Base-by-base conservation (phyloP, 1,140 invertebrate species). In the Drosophila sproati region DNA sequence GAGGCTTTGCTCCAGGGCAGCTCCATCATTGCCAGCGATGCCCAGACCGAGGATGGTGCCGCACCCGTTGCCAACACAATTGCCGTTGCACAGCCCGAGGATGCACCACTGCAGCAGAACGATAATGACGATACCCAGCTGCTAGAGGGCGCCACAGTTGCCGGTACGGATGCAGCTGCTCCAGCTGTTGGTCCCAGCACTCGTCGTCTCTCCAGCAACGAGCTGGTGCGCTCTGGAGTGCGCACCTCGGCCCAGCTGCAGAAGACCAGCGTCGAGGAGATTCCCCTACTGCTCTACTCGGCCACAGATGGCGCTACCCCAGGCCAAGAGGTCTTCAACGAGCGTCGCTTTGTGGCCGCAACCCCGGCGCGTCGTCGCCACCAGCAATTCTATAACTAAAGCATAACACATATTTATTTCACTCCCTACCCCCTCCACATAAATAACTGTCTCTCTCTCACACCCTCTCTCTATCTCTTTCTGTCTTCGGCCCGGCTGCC, bases 181-280 rank as follows among this genome's bases (percentile, higher is more conserved):
- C 54, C 47, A 2, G 20, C 54, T 2, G 45, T 29, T 1, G 50
- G 31, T 0, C 39, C 73, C 3, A 69, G 48, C 34, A 63, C 88
- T 8, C 80, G 85, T n/a, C 85, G 85, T 6, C 55, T 89, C 0
- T 78, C 86, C 35, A 67, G 73, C 64, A 76, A 78, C 20, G 85
- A 88, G 48, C 74, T 89, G 63, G 35, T 88, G 5, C 83, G 83
- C 31, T 88, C 83, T 10, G 77, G 83, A 3, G 62, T 83, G 1
- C 85, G 83, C 28, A 89, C 80, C 48, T 83, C 72, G 4, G 79
- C 79, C 5, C 73, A 77, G 31, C 69, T 67, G 48, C 89, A 85
- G 39, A 85, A 92, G 70, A 87, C 91, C 37, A 82, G 77, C 52
- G 87, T 92, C 3, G 91, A 92, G 75, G 91, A 92, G 73, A 89